phyloP scores from a whole-genome alignment of 2,113 vertebrate genomes.

The Leptosomus discolor region DNA sequence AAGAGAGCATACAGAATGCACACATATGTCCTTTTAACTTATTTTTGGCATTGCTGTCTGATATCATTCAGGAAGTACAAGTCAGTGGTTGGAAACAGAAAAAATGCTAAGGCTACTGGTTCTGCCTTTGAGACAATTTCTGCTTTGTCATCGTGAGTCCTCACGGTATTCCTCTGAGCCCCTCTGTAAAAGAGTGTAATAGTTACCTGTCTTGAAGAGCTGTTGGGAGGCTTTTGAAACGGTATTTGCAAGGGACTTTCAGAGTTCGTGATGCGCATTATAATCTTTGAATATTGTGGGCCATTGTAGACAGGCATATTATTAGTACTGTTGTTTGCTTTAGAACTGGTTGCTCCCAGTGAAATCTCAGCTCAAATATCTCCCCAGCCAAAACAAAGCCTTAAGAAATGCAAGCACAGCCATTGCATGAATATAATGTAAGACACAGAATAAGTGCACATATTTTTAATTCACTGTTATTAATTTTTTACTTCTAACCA shows the following conservation, averaged over 20 bases:
- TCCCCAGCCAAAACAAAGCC: neutral
- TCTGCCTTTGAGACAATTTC: neutral
- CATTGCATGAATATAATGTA: neutral
- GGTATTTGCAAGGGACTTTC: neutral
- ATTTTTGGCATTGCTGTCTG: neutral
- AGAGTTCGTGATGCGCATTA: neutral
- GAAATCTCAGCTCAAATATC: neutral
- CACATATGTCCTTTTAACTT: neutral
- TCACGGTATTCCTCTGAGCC: neutral
- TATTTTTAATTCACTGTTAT: constrained; percentile 23
- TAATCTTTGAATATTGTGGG: neutral
- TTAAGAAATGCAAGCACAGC: neutral
- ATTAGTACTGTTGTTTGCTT: neutral
- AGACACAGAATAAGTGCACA: neutral
- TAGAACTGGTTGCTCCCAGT: neutral
- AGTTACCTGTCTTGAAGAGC: neutral
- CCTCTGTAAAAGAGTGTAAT: neutral
- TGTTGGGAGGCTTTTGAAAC: neutral
- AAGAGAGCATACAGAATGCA: neutral
- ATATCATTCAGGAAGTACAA: neutral
- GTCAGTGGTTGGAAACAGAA: neutral
- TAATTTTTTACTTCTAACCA: constrained; percentile 35
- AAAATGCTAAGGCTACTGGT: neutral
- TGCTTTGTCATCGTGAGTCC: constrained; percentile 25
- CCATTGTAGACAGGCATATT: neutral